Evolutionary conservation across 2,113 vertebrate species (phyloP), one percentile per base, ranked within the genome.

Genomic region (Manacus vitellinus): DNA sequence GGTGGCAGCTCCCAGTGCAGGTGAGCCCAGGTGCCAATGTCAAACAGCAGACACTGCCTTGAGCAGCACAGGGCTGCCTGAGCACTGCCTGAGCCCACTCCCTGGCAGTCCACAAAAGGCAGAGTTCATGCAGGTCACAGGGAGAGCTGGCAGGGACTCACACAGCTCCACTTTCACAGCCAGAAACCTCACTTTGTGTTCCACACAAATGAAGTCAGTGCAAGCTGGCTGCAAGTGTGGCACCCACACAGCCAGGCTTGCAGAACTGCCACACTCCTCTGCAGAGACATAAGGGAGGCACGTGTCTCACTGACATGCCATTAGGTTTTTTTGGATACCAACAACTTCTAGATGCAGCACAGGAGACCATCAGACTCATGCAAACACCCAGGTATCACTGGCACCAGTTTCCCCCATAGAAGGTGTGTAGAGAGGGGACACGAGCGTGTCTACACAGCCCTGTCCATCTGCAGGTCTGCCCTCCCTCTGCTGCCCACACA

Each of bases 41-140:
- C 2, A 3, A 67, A 21, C 0, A 0, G 70, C 43, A 55, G 22
- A 28, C 8, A 4, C 12, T 3, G 1, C 59, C 46, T 41, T 3
- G 5, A 46, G 14, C 1, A 8, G 59, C 18, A 5, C 22, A 39
- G 46, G n/a, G 28, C 71, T 7, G 6, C 17, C 58, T 65, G 33
- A 79, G 27, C 35, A 23, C 52, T 31, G n/a, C 44, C 43, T 0
- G 0, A 61, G 35, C n/a, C 30, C 1, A 0, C 13, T 73, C 18
- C 67, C 17, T 1, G 2, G 23, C 1, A 1, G 9, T 21, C 3
- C 1, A 25, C 1, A 7, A 43, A 61, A 46, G 25, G 23, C 65
- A 43, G 43, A 81, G 35, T 22, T 44, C 61, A 41, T 13, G 12
- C 21, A 63, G 56, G 52, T 73, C 17, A 2, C 16, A 12, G 9